Evolutionary conservation across 2,888 invertebrate species (phyloP).

Genomic region (Orthosia cruda): DNA sequence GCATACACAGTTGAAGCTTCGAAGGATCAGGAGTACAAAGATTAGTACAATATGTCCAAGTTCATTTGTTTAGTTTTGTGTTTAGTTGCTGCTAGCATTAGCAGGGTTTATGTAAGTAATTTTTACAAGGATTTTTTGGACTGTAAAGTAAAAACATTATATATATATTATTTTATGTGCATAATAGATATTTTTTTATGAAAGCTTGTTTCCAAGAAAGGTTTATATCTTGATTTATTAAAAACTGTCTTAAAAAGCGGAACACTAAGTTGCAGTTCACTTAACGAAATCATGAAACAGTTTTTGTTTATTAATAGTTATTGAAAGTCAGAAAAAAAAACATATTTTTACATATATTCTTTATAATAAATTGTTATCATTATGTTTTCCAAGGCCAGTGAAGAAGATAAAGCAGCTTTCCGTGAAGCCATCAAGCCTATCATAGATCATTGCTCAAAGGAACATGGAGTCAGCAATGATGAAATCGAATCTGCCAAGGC

Average conservation of each 20-base stretch:
- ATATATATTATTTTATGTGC: no score
- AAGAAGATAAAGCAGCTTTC: constrained; percentile 54
- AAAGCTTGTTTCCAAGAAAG: background rate
- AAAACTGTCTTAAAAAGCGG: background rate
- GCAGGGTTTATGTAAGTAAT: constrained; percentile 52
- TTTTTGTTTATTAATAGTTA: background rate
- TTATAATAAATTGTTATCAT: background rate
- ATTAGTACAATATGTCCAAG: constrained; percentile 50
- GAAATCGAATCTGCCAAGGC: constrained; percentile 57
- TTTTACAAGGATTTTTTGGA: background rate
- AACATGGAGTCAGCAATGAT: constrained; percentile 46
- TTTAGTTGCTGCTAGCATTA: constrained; percentile 47
- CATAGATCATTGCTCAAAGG: constrained; percentile 57
- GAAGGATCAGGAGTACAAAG: constrained; percentile 30
- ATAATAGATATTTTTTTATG: no score
- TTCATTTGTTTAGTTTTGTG: constrained; percentile 44
- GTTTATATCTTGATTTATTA: no score
- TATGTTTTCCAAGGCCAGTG: constrained; percentile 28
- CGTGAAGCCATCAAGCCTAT: constrained; percentile 46
- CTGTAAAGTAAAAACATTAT: background rate
- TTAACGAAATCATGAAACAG: background rate
- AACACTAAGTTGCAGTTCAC: no score
- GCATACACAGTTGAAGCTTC: constrained; percentile 53
- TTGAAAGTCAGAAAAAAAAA: background rate
- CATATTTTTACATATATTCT: background rate